phyloP scores from a whole-genome alignment of 2,797 vertebrate genomes.

The Acanthopagrus latus region DNA sequence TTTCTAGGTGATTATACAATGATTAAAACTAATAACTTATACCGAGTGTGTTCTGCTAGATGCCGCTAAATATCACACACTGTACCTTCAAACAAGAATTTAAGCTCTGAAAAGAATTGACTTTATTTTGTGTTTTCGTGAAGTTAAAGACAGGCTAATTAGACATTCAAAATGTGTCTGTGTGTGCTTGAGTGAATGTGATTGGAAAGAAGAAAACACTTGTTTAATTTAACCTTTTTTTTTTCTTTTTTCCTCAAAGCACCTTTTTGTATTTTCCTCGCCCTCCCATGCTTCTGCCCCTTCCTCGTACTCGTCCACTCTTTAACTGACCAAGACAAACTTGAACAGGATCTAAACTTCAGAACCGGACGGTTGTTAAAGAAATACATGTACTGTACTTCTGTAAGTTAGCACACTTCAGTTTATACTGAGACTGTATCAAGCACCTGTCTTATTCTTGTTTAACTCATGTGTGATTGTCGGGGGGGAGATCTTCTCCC shows the following conservation, averaged over 20 bases:
- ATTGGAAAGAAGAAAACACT: slow-evolving; percentile 53
- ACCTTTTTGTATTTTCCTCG: slow-evolving; percentile 62
- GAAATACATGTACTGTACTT: slow-evolving; percentile 49
- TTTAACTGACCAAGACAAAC: slow-evolving; percentile 44
- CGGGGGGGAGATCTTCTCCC: neutral
- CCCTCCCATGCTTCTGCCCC: neutral
- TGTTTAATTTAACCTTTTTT: slow-evolving; percentile 45
- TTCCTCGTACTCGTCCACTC: slow-evolving; percentile 13
- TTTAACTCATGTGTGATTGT: slow-evolving; percentile 34
- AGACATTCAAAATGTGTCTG: slow-evolving; percentile 57
- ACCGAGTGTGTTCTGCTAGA: too few species aligned
- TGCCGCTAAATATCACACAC: too few species aligned
- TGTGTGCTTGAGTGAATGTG: slow-evolving; percentile 61
- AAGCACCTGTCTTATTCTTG: slow-evolving; percentile 42
- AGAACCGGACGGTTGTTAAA: slow-evolving; percentile 34
- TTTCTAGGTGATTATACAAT: too few species aligned
- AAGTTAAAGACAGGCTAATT: slow-evolving; percentile 53
- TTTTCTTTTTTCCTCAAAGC: slow-evolving; percentile 42
- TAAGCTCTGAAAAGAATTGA: slow-evolving; percentile 44
- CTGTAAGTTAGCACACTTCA: slow-evolving; percentile 54
- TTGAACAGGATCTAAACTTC: slow-evolving; percentile 53
- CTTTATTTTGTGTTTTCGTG: slow-evolving; percentile 61
- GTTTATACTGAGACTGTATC: slow-evolving; percentile 47
- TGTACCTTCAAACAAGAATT: slow-evolving; percentile 32
- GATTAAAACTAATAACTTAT: too few species aligned